Conservation (phyloP, 2,797 vertebrate species). For the Trachops cirrhosus region DNA sequence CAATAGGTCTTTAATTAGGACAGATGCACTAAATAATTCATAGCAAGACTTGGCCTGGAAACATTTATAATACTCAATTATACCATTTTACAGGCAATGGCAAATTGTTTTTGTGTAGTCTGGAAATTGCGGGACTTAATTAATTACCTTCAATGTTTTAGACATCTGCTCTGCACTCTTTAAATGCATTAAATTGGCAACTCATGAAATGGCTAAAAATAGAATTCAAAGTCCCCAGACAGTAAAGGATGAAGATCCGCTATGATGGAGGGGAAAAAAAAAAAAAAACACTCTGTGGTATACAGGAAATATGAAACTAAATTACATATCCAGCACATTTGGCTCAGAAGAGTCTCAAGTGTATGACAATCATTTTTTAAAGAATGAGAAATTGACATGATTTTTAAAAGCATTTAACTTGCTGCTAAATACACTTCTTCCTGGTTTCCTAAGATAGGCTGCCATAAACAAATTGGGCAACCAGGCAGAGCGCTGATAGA, state of each 20-base stretch:
- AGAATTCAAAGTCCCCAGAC: conserved; percentile 77
- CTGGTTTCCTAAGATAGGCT: conserved; percentile 36
- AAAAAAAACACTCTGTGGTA: conserved; percentile 32
- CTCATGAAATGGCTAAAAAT: conserved; percentile 82
- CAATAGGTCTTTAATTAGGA: conserved; percentile 85
- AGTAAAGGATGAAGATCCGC: conserved; percentile 67
- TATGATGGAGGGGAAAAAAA: conserved; percentile 10
- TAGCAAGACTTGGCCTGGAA: conserved; percentile 82
- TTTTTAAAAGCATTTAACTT: conserved; percentile 38
- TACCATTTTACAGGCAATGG: conserved; percentile 84
- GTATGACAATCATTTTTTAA: conserved; percentile 36
- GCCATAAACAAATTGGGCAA: conserved; percentile 25
- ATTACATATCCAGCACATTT: conserved; percentile 43
- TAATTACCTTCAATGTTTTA: conserved; percentile 84
- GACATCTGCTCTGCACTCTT: conserved; percentile 81
- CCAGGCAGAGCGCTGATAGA: neutral
- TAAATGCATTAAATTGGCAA: conserved; percentile 81
- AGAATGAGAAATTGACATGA: conserved; percentile 43
- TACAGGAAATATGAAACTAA: conserved; percentile 57
- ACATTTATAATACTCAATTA: conserved; percentile 85
- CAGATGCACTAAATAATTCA: conserved; percentile 86
- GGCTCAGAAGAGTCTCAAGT: neutral
- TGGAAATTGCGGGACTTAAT: conserved; percentile 83
- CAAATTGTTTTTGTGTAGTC: conserved; percentile 86
- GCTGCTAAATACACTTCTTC: conserved; percentile 24